Evolutionary conservation across 2,113 vertebrate genomes (phyloP).

Genomic region (Onychostruthus taczanowskii): DNA sequence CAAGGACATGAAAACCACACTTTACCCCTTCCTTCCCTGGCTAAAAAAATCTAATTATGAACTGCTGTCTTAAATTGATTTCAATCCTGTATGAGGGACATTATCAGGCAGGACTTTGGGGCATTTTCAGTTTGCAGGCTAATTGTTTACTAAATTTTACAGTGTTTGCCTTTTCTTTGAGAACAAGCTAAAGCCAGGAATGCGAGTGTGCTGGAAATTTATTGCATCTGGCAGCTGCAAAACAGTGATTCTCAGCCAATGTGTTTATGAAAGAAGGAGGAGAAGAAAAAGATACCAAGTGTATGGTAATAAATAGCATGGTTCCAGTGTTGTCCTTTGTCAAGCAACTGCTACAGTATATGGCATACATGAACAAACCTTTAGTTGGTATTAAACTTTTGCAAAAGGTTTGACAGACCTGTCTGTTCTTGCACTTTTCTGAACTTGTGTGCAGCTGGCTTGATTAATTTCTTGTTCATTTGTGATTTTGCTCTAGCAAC

Average conservation of each 20-base stretch:
- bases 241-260: slow-evolving; percentile 6
- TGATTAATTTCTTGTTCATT: neutral
- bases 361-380: neutral
- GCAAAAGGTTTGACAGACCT: neutral
- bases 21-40: neutral
- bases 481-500: neutral
- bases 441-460: neutral
- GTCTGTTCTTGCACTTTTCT: neutral
- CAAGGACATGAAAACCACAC: neutral
- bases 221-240: slow-evolving; percentile 47
- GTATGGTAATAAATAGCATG: neutral
- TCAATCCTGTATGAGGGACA: neutral
- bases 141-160: slow-evolving; percentile 45
- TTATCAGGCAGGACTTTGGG: neutral
- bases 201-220: slow-evolving; percentile 9
- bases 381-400: neutral
- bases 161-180: slow-evolving; percentile 20
- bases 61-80: neutral
- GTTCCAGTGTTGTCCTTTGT: neutral
- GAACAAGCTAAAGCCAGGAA: slow-evolving; percentile 25
- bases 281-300: neutral
- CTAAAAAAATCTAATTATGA: neutral
- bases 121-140: neutral
- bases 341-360: neutral
- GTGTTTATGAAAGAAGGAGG: slow-evolving; percentile 7